Percentiles rank a stretch among this genome's conserved stretches.
Evolutionary conservation across 1,140 invertebrate species (phyloP).

Genomic region (Spodoptera litura): DNA sequence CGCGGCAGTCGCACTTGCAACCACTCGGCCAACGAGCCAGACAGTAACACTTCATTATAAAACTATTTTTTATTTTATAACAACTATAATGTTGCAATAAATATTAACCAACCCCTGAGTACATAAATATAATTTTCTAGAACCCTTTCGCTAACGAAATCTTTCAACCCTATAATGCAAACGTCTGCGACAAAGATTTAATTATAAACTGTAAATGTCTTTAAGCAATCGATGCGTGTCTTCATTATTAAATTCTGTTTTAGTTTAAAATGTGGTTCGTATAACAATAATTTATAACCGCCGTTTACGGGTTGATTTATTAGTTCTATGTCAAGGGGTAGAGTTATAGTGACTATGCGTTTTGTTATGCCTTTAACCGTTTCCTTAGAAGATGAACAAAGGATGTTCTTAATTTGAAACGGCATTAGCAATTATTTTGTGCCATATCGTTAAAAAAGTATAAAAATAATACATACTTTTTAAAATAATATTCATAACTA

Average conservation of each 20-base stretch:
- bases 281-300: constrained; percentile 76
- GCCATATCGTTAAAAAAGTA: neutral
- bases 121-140: constrained; percentile 1
- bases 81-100: neutral
- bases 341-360: constrained; percentile 70
- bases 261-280: constrained; percentile 80
- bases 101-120: neutral
- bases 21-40: too few species aligned
- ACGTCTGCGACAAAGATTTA: constrained; percentile 67
- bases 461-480: too few species aligned
- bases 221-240: constrained; percentile 82
- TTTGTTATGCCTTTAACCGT: constrained; percentile 56
- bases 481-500: neutral
- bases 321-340: constrained; percentile 58
- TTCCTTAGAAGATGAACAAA: constrained; percentile 53
- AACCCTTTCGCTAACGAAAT: constrained; percentile 58
- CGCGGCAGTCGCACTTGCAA: too few species aligned
- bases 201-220: constrained; percentile 76
- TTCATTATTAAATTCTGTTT: constrained; percentile 77
- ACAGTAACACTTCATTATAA: neutral
- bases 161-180: constrained; percentile 69
- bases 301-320: constrained; percentile 68
- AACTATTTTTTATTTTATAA: neutral
- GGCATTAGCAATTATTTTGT: neutral
- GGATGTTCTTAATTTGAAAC: constrained; percentile 47